Percentiles rank a stretch among this genome's conserved stretches.
phyloP scores from a whole-genome alignment of 2,113 vertebrate species.

The Peromyscus polionotus region DNA sequence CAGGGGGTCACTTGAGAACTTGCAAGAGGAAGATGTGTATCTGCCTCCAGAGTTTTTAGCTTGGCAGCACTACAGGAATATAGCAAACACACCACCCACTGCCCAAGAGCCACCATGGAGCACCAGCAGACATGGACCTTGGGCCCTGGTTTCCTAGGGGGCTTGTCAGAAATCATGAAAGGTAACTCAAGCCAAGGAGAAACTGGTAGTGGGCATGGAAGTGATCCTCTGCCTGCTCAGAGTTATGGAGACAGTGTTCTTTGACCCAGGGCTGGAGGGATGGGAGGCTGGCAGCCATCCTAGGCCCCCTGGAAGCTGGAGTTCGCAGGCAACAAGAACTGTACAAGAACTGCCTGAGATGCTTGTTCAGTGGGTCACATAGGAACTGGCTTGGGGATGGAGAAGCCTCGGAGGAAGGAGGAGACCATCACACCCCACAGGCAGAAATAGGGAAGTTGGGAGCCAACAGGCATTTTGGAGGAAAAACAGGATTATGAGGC shows the following conservation, averaged over 20 bases:
- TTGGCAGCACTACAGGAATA: too few species aligned
- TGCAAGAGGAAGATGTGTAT: neutral
- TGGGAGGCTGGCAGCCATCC: fast-evolving
- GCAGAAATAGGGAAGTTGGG: neutral
- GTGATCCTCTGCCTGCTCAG: neutral
- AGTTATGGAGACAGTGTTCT: neutral
- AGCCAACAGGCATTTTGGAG: neutral
- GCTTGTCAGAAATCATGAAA: neutral
- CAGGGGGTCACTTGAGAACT: neutral
- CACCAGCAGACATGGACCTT: neutral
- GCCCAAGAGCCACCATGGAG: neutral
- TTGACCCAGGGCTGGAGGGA: neutral
- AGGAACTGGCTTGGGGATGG: neutral
- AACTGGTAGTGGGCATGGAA: fast-evolving
- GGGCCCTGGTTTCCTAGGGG: too few species aligned
- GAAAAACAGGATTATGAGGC: neutral
- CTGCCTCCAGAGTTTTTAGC: neutral
- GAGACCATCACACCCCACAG: fast-evolving
- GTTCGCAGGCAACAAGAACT: neutral
- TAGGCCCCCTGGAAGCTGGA: neutral
- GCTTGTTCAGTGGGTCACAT: neutral
- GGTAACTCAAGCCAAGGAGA: neutral
- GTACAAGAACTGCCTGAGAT: neutral
- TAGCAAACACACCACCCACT: neutral
- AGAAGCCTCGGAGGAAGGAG: neutral